Conservation (phyloP, 2,797 vertebrate species). For the Phataginus tetradactyla region DNA sequence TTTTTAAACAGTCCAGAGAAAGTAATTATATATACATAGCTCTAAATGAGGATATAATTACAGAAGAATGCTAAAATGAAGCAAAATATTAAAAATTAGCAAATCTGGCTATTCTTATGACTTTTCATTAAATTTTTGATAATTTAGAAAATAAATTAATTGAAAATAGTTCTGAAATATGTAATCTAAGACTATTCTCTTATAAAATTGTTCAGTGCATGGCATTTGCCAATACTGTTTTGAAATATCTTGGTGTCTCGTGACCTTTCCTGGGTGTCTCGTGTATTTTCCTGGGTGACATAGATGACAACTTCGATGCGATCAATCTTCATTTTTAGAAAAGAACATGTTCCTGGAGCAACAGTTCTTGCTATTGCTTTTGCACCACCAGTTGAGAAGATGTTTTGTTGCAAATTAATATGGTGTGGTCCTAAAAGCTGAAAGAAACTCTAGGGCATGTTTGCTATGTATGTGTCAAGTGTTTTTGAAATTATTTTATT, state of each 20-base stretch:
- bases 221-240: neutral
- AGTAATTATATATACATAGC: neutral
- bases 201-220: neutral
- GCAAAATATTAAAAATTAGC: neutral
- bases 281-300: neutral
- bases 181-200: neutral
- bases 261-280: too few relatives aligned
- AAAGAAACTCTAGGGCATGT: neutral
- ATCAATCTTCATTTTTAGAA: neutral
- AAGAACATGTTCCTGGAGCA: neutral
- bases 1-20: neutral
- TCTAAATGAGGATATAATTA: neutral
- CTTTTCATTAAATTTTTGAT: neutral
- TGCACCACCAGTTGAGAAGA: neutral
- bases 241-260: neutral
- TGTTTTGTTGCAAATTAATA: constrained; percentile 3
- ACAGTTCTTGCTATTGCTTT: constrained; percentile 37
- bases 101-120: neutral
- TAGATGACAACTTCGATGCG: neutral
- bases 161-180: neutral
- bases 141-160: neutral
- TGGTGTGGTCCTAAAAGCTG: neutral
- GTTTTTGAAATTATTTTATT: constrained; percentile 29
- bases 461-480: constrained; percentile 10
- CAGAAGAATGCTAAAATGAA: neutral